Conservation (phyloP, 2,888 invertebrate species). For the Lasioglossum vierecki region DNA sequence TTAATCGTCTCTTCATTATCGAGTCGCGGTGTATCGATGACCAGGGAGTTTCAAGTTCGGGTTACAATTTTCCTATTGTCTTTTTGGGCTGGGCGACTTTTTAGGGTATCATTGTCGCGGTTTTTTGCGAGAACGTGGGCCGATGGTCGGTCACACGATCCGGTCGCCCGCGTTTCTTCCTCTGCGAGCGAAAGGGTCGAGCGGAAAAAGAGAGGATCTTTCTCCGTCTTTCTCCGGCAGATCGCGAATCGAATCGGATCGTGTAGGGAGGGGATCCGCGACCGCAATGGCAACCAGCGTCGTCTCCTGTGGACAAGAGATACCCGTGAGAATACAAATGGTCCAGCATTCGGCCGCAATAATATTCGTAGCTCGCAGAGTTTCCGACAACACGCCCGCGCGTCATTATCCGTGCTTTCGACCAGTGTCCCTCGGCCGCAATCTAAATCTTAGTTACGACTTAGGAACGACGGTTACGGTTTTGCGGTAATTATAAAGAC, state of each 20-base stretch:
- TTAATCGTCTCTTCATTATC: not conserved
- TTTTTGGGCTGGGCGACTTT: not conserved
- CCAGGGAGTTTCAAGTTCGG: slow-evolving; percentile 1
- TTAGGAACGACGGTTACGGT: slow-evolving; percentile 61
- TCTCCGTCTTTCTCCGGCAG: not conserved
- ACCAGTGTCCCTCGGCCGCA: slow-evolving; percentile 64
- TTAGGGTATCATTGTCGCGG: slow-evolving; percentile 7
- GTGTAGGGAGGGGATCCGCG: not conserved
- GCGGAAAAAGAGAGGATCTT: not conserved
- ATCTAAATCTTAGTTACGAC: slow-evolving; percentile 76
- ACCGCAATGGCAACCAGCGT: slow-evolving; percentile 53
- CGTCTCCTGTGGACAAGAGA: slow-evolving; percentile 59
- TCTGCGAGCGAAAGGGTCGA: not conserved
- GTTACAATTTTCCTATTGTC: not conserved
- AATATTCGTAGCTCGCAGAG: slow-evolving; percentile 61
- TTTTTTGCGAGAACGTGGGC: not conserved
- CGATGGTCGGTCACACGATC: not conserved
- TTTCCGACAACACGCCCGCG: slow-evolving; percentile 41
- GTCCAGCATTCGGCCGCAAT: slow-evolving; percentile 68
- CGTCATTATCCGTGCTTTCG: slow-evolving; percentile 31
- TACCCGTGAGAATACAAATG: slow-evolving; percentile 72
- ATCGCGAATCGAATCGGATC: slow-evolving; percentile 14
- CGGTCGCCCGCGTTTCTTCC: slow-evolving; percentile 8
- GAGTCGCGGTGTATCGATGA: not conserved
- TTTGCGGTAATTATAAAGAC: slow-evolving; percentile 74